Evolutionary conservation across 1,140 invertebrate species (phyloP), one percentile per base, ranked within the genome.

Genomic region (Ostrea denselamellosa): DNA sequence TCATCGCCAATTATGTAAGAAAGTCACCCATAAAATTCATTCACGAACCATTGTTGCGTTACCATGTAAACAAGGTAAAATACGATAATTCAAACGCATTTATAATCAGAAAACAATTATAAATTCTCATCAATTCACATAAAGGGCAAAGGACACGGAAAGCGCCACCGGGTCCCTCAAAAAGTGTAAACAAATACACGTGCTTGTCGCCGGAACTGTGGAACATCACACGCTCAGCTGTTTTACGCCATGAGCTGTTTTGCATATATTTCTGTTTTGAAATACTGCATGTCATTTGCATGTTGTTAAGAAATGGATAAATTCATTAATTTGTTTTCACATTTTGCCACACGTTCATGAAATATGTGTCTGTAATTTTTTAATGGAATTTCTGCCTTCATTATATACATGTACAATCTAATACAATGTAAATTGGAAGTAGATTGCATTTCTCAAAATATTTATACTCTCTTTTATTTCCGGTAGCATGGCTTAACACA

Each of bases 91-190:
- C 68, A 28, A 77, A 14, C 28, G 68, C 68, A 77, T 77, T 77
- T 62, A 25, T 77, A 77, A 77, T 77, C 68, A 77, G 68, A 77
- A 77, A 77, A 77, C 68, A 77, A 77, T 77, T 77, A 77, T 77
- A 25, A 77, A 77, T 77, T 77, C 68, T 34, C 68, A 77, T 77
- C 68, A 77, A 77, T 77, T 77, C 25, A 77, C 68, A 14, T 34
- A 77, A 77, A 77, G 68, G 68, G 22, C 68, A 77, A 77, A 77
- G 12, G 7, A 77, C 68, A 25, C 10, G 28, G 68, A 77, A 34
- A 77, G 22, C 68, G 28, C 68, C 28, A 77, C 25, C 17, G 68
- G 68, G 68, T 77, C 68, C 14, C 14, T 34, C 68, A 25, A 34
- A 34, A 77, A 77, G 68, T 77, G 68, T 77, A 77, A 77, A 77